Percentiles rank a stretch among this genome's conserved stretches.
Evolutionary conservation across 2,113 vertebrate genomes (phyloP).

Genomic region (Antechinus stuartii): DNA sequence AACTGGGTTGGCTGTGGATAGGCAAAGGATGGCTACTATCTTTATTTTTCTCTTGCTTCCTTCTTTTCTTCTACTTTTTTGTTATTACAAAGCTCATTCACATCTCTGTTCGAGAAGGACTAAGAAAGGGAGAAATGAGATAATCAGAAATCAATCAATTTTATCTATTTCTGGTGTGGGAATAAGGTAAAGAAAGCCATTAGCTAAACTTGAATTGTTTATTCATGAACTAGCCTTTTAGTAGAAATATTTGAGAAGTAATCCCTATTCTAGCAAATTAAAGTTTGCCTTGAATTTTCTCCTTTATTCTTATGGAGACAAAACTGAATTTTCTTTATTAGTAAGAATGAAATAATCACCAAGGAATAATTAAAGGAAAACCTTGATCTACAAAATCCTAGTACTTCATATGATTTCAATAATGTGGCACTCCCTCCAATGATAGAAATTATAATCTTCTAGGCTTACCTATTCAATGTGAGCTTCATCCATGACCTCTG

Average conservation of each 20-base stretch:
- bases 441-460: not conserved
- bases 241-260: not conserved
- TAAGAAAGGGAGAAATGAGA: not conserved
- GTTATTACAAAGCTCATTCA: not conserved
- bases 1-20: not conserved
- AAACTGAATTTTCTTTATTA: not conserved
- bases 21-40: not conserved
- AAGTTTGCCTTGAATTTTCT: not conserved
- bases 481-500: not conserved
- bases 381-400: slow-evolving; percentile 32
- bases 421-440: not conserved
- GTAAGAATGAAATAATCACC: not conserved
- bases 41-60: slow-evolving; percentile 10
- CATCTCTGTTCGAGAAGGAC: not conserved
- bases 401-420: not conserved
- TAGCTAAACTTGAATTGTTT: not conserved
- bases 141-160: not conserved
- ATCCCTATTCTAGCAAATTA: not conserved
- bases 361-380: slow-evolving; percentile 40
- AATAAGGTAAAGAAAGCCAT: slow-evolving; percentile 35
- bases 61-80: not conserved
- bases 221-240: not conserved
- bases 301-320: not conserved
- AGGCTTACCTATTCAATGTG: not conserved
- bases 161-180: not conserved